phyloP scores from a whole-genome alignment of 2,797 vertebrate genomes.

The Lindbergichthys nudifrons region DNA sequence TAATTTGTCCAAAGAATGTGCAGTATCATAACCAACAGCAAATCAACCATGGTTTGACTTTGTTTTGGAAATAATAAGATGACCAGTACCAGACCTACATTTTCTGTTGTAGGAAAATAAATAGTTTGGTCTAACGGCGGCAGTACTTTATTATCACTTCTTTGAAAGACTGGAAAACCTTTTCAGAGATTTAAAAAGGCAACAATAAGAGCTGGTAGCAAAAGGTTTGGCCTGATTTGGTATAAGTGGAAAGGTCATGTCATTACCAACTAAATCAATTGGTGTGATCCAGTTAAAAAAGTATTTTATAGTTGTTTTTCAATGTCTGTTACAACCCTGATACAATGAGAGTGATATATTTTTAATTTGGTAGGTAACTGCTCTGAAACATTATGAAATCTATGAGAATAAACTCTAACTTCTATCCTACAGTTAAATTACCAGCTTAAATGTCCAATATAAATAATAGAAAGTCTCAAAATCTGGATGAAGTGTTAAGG shows the following conservation, averaged over 20 bases:
- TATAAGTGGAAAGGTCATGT: constrained; percentile 21
- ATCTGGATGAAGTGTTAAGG: constrained; percentile 45
- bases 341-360: background rate
- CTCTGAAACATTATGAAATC: background rate
- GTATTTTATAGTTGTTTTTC: too few species aligned
- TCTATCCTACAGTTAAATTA: constrained; percentile 21
- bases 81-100: background rate
- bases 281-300: background rate
- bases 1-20: background rate
- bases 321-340: background rate
- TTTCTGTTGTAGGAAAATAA: background rate
- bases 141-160: constrained; percentile 14
- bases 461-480: constrained; percentile 12
- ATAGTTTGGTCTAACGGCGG: too few species aligned
- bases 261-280: constrained; percentile 9
- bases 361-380: background rate
- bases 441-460: constrained; percentile 33
- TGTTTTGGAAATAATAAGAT: background rate
- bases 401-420: background rate
- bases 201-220: constrained; percentile 5
- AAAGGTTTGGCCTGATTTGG: constrained; percentile 1
- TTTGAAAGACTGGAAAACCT: constrained; percentile 10
- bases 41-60: constrained; percentile 9
- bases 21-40: background rate
- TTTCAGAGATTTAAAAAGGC: constrained; percentile 3